Base-by-base conservation (phyloP, 2,888 invertebrate species). In the Hoplodrina ambigua region DNA sequence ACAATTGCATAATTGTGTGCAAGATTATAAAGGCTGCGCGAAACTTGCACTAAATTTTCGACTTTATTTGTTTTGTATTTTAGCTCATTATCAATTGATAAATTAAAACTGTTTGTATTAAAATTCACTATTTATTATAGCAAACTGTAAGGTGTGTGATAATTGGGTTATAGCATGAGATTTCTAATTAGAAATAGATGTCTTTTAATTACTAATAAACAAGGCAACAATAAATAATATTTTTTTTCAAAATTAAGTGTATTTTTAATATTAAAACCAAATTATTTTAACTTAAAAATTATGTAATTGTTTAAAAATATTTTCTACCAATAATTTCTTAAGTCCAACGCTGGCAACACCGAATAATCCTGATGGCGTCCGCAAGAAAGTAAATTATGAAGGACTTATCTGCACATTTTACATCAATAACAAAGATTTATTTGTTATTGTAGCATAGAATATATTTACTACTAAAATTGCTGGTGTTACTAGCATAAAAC, bases 371-470 rank as follows among this genome's bases (percentile, higher is more conserved):
- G 82, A 86, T 30, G 72, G 75, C 61, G 64, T 74, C 60, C 74
- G 68, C 55, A 74, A 82, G 68, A 72, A 80, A 68, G 85, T 86
- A 70, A 90, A n/a, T n/a, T n/a, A n/a, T n/a, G n/a, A 87, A 89
- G 86, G 91, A 91, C 92, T 90, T 81, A 89, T 86, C 80, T 66
- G 50, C 19, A 59, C 33, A 68, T 85, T 91, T 84, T 85, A 87
- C 84, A 89, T 91, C 91, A 89, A 88, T 90, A 86, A 82, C 83
- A 72, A 75, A 13, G 13, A 44, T 44, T 44, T 81, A 81, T 70
- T 73, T 73, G 67, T 69, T 57, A 75, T 71, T 60, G 79, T 82
- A 78, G 50, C 4, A 55, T 19, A n/a, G 11, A 33, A 64, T 57
- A 11, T 52, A 60, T 64, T 46, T 67, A 53, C 46, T 78, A 72